phyloP scores from a whole-genome alignment of 2,888 invertebrate species.

The Elegia similella region DNA sequence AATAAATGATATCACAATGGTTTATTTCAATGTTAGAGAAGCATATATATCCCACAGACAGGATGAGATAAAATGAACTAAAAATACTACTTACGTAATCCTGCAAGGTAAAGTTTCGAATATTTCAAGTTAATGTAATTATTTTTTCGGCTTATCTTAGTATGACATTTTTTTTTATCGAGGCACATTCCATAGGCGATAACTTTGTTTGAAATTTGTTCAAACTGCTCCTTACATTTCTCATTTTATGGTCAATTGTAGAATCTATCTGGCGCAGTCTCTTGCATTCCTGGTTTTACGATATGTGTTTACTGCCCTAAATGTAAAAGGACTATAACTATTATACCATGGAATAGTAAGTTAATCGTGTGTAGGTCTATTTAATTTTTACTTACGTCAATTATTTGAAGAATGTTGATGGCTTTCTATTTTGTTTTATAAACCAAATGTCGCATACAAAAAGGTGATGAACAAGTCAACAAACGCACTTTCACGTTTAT shows the following conservation, averaged over 20 bases:
- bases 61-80: neutral
- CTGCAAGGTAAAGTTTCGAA: neutral
- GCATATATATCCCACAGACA: too few species aligned
- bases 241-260: conserved; percentile 9
- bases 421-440: neutral
- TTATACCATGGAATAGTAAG: neutral
- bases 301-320: neutral
- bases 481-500: too few species aligned
- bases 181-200: neutral
- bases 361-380: neutral
- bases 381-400: neutral
- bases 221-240: neutral
- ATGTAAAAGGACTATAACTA: conserved; percentile 16
- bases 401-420: neutral
- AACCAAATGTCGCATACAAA: too few species aligned
- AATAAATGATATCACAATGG: too few species aligned
- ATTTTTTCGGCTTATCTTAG: conserved; percentile 7
- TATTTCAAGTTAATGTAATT: neutral
- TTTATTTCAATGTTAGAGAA: too few species aligned
- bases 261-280: neutral
- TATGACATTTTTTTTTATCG: conserved; percentile 3
- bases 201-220: conserved; percentile 2
- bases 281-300: conserved; percentile 31
- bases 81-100: neutral
- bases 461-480: too few species aligned